Base-by-base conservation (phyloP, 1,140 invertebrate species). In the Andrena cerasifolii region DNA sequence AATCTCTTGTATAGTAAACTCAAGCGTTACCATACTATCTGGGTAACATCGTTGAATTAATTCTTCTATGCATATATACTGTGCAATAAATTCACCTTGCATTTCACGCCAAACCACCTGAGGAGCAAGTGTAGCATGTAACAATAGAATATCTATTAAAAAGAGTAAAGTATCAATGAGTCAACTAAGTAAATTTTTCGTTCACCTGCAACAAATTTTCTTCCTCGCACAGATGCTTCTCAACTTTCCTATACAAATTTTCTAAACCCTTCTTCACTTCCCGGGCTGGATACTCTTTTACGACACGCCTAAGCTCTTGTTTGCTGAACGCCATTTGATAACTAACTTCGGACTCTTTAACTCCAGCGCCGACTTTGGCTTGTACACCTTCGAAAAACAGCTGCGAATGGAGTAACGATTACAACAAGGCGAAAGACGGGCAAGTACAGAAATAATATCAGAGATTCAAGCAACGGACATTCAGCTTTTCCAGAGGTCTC, bases 61-160 rank as follows among this genome's bases (percentile, higher is more conserved):
- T 83, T 97, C 96, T 93, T 99, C 97, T 82, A 99, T 96, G 84
- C 96, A 95, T 91, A 98, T 99, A 90, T 99, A 98, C 91, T 99
- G 99, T 82, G 97, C 96, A 82, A 99, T 98, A 92, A 99, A 99
- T 94, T 99, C 98, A 92, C 99, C 97, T 94, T 99, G 98, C 99
- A 99, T 99, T 86, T 98, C 98, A 90, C 98, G 95, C 99, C 99
- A 99, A 63, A 99, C 99, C 51, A 99, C 98, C 96, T 97, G 67
- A 67, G 62, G 31, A 63, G 66, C 8, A 49, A 70, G 26, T 77
- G 28, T 14, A 74, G 47, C 3, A 66, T 58, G 70, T 16, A 59
- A 75, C 33, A 28, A 51, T 7, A 10, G 24, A 56, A 59, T 51
- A 51, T 5, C n/a, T 16, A 2, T 5, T n/a, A 18, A 21, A 58